Percentiles rank a stretch among this genome's conserved stretches.
Conservation (phyloP, 2,113 vertebrate genomes). For the Aleadryas rufinucha region DNA sequence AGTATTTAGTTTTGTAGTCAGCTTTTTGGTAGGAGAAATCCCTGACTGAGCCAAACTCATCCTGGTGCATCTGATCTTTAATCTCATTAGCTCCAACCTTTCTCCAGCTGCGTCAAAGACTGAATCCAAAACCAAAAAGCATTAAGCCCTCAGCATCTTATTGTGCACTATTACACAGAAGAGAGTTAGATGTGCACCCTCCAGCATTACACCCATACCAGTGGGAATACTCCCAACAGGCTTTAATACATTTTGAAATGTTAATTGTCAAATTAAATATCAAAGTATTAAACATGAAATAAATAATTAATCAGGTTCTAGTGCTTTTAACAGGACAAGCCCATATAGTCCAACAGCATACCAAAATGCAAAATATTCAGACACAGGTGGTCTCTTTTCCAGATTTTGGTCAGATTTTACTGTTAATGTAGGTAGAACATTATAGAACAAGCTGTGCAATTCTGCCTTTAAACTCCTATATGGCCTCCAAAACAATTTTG, state of each 20-base stretch:
- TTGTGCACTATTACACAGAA: not conserved
- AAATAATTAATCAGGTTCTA: not conserved
- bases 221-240: not conserved
- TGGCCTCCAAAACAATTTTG: not conserved
- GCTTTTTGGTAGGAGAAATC: not conserved
- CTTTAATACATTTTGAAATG: not conserved
- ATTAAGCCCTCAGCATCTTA: not conserved
- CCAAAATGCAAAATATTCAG: not conserved
- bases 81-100: not conserved
- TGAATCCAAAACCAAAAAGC: not conserved
- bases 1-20: not conserved
- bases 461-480: not conserved
- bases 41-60: not conserved
- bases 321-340: not conserved
- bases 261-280: not conserved
- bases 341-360: not conserved
- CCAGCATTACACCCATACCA: not conserved
- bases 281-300: not conserved
- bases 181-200: not conserved
- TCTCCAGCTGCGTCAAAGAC: not conserved
- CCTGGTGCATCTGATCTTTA: not conserved
- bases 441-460: fast-evolving
- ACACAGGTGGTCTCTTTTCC: not conserved
- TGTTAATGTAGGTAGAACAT: not conserved
- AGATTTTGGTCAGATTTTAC: not conserved